Base-by-base conservation (phyloP, 2,113 vertebrate species). In the Oncorhynchus mykiss region DNA sequence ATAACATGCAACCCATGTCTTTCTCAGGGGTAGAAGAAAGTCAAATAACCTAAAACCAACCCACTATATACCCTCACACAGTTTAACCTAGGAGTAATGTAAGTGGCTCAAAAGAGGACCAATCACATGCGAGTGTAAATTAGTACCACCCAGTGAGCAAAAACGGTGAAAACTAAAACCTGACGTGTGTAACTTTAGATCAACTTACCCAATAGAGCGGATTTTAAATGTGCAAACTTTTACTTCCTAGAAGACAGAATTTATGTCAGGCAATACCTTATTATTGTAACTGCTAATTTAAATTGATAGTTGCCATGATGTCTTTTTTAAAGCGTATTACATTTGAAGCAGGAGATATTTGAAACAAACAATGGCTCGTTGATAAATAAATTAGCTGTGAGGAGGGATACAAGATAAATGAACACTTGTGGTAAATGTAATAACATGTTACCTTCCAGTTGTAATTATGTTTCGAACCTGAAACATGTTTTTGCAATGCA, bases 181-280 rank as follows among this genome's bases (percentile, higher is more conserved):
- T 29, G 13, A 66, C 1, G 0, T 60, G 51, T 16, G 60, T n/a
- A 18, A 22, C 22, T 39, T 22, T 39, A 70, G 5, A 20, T 3
- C 66, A 39, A 85, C 91, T 87, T 90, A 99, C 97, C 97, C 97
- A 79, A 99, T 95, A 1, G 98, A 98, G 34, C 97, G 95, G 29
- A 99, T 94, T 88, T 80, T 97, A 82, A 99, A 99, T 90, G 74
- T 89, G 83, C 71, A 99, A 78, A 99, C 98, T 89, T 99, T 99
- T 18, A 99, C 92, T 83, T 99, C 98, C 98, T 99, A 76, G 60
- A 88, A 60, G 75, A 93, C 1, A 1, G 0, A 84, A 29, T 66
- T 16, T 7, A 60, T 1, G 24, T 25, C 27, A 9, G 49, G 69
- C 1, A 13, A 8, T 71, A 16, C 29, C 31, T 34, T 67, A 20